Evolutionary conservation across 1,140 invertebrate genomes (phyloP).

Genomic region (Drosophila leontia): DNA sequence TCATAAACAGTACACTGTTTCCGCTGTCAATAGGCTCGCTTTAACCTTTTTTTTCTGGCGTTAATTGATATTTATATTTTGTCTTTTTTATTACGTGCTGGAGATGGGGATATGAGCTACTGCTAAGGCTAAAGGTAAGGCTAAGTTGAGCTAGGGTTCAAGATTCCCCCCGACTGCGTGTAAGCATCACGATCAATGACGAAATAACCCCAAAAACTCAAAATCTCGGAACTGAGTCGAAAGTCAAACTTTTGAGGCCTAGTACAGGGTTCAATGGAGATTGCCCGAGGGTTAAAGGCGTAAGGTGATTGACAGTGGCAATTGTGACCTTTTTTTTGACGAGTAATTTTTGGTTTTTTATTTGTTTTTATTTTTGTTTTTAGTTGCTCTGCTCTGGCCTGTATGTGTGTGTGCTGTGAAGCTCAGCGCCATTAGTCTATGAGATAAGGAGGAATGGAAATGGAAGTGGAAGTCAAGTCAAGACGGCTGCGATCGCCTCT

Average conservation of each 20-base stretch:
- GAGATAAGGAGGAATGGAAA: constrained; percentile 36
- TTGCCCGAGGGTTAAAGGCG: constrained; percentile 56
- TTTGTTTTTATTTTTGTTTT: constrained; percentile 10
- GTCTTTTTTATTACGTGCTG: constrained; percentile 43
- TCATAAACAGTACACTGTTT: constrained; percentile 33
- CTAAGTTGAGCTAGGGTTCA: constrained; percentile 30
- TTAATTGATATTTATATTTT: constrained; percentile 47
- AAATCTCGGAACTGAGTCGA: constrained; percentile 18
- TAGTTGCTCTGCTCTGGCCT: constrained; percentile 4
- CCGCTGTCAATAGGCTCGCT: constrained; percentile 55
- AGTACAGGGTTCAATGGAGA: constrained; percentile 37
- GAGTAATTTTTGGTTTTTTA: neutral
- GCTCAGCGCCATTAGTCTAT: constrained; percentile 32
- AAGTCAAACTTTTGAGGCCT: constrained; percentile 25
- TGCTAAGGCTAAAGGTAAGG: constrained; percentile 29
- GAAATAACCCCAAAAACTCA: constrained; percentile 7
- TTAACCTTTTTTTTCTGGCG: constrained; percentile 17
- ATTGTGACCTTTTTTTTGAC: constrained; percentile 43
- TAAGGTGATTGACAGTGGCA: constrained; percentile 63
- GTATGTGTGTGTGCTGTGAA: constrained; percentile 7
- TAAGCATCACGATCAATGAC: constrained; percentile 43
- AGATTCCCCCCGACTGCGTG: constrained; percentile 21
- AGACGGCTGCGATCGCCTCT: constrained; percentile 41
- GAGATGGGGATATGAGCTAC: constrained; percentile 8
- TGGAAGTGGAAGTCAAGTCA: constrained; percentile 35